These are phyloP conservation scores for Globodera rostochiensis DNA, from an alignment of 1,140 invertebrate species.

Conservation along the genomic window DNA sequence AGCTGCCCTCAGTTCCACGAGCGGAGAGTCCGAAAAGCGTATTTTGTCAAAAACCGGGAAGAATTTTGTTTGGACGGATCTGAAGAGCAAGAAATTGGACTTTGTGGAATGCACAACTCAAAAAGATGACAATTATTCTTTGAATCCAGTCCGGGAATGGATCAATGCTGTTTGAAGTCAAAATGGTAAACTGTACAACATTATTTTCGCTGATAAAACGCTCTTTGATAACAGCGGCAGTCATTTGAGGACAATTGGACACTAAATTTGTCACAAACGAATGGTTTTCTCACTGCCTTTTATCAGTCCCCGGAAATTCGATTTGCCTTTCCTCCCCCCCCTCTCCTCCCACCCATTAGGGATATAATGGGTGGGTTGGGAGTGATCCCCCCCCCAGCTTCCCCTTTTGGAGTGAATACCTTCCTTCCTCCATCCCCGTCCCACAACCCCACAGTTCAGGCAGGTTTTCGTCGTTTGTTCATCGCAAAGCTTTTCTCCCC, in stretches of 20 bases:
- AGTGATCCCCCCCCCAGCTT: background rate
- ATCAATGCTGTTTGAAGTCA: constrained; percentile 34
- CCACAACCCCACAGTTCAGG: background rate
- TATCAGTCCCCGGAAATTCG: background rate
- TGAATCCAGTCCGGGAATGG: constrained; percentile 28
- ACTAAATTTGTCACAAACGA: background rate
- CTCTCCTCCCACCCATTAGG: background rate
- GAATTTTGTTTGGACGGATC: constrained; percentile 36
- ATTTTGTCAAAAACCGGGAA: constrained; percentile 29
- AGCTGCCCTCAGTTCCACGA: constrained; percentile 35
- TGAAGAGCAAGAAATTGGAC: background rate
- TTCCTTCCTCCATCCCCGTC: no score
- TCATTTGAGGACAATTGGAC: background rate
- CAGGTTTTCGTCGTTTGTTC: background rate
- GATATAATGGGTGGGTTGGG: background rate
- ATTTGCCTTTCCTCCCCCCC: no score
- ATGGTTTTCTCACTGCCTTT: background rate
- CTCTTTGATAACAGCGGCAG: background rate
- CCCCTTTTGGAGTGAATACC: no score
- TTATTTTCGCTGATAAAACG: background rate
- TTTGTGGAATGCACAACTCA: constrained; percentile 40
- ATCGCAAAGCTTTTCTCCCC: background rate
- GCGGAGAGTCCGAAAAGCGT: constrained; percentile 19
- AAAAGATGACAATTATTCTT: constrained; percentile 29
- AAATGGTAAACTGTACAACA: background rate